Conservation (phyloP, 2,888 invertebrate genomes). For the Lamellibrachia satsuma region DNA sequence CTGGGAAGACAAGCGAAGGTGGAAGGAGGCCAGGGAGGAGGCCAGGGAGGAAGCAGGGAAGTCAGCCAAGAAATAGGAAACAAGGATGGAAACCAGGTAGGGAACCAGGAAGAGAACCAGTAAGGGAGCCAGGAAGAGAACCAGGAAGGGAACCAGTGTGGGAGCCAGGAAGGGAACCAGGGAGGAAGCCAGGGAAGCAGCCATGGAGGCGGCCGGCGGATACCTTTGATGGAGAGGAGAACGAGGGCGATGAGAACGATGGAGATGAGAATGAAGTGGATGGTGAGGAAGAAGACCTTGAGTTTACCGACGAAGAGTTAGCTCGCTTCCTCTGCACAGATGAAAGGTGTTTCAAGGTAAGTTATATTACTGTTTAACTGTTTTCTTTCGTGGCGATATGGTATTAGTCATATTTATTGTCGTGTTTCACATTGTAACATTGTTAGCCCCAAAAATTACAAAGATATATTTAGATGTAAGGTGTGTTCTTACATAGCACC, state of each 20-base stretch:
- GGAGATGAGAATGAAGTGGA: background rate
- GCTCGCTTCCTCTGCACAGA: constrained; percentile 25
- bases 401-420: background rate
- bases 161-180: no score
- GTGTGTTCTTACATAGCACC: no score
- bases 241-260: background rate
- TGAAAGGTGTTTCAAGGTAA: constrained; percentile 28
- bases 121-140: no score
- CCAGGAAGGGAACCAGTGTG: no score
- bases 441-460: no score
- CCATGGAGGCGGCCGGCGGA: no score
- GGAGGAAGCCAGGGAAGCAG: no score
- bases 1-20: background rate
- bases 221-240: background rate
- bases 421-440: background rate
- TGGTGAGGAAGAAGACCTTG: background rate
- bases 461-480: no score
- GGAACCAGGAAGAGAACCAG: no score
- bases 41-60: no score
- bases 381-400: background rate
- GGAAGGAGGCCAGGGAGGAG: background rate
- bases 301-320: background rate
- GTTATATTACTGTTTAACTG: background rate
- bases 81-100: no score
- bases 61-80: no score